A percentile compares a stretch with the other conserved stretches of the same genome.
phyloP scores from a whole-genome alignment of 2,113 vertebrate genomes.

The Oreocharis arfaki region DNA sequence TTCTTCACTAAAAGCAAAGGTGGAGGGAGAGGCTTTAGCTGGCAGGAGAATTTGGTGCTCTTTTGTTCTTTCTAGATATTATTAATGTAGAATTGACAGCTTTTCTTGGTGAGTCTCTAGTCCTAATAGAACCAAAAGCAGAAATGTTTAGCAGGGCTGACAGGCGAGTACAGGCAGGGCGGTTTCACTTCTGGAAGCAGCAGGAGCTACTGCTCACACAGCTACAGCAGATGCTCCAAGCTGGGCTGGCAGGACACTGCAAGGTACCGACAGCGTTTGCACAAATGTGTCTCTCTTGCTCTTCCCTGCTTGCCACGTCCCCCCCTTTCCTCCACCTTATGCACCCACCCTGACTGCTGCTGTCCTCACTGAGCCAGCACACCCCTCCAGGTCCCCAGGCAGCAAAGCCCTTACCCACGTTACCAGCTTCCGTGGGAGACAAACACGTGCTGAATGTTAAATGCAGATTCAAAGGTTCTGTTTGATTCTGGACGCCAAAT shows the following conservation, averaged over 20 bases:
- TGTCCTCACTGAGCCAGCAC: not conserved
- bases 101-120: not conserved
- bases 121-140: not conserved
- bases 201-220: not conserved
- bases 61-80: not conserved
- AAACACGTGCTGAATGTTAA: not conserved
- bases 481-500: not conserved
- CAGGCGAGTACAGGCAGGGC: not conserved
- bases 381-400: not conserved
- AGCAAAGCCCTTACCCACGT: not conserved
- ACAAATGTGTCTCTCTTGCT: not conserved
- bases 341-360: not conserved
- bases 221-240: not conserved
- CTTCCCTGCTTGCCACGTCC: not conserved
- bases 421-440: not conserved
- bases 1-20: not conserved
- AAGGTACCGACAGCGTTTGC: not conserved
- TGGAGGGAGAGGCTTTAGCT: not conserved
- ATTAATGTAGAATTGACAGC: not conserved
- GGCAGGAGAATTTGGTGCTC: not conserved
- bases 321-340: not conserved
- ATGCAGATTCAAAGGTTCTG: not conserved
- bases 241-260: not conserved
- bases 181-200: not conserved
- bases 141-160: not conserved